Base-by-base conservation (phyloP, 2,113 vertebrate species). In the Sander lucioperca region DNA sequence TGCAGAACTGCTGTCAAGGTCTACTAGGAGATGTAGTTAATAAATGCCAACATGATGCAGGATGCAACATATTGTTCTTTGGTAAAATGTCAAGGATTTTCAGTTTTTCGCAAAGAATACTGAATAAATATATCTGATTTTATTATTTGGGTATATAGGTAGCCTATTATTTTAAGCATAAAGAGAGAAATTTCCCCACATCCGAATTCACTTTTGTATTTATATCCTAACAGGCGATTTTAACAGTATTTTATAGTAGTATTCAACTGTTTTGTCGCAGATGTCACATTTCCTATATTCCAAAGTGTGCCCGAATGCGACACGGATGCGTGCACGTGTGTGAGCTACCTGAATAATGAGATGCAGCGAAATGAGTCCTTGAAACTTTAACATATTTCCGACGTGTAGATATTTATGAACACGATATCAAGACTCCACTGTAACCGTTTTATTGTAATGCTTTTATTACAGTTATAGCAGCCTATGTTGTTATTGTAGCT, bases 241-340 rank as follows among this genome's bases (percentile, higher is more conserved):
- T 39, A 39, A 39, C 39, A 39, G 9, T 39, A 39, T 39, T 39
- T 39, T 9, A 9, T 10, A 39, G 39, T 39, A 10, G 39, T 39
- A 10, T 39, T 39, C 39, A 39, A 39, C 23, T 6, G 56, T 27
- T 16, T 25, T 57, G 11, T n/a, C 9, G 3, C 3, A 57, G 43
- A 0, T 0, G 1, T 48, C 13, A 48, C 25, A 45, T 76, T 83
- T 78, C 77, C 69, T 3, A 68, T 54, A 43, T 68, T 82, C 21
- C 14, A 9, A 5, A 1, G 11, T n/a, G 69, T 14, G 0, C 86
- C 0, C 30, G 66, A 91, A 91, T 15, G 84, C 53, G 1, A 4
- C 86, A 59, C 66, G 47, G 62, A 30, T 58, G 39, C 21, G n/a
- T 39, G 66, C 80, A 58, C 23, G 65, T 80, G 82, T 18, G 25